phyloP scores from a whole-genome alignment of 1,140 invertebrate species.

The Drosophila punjabiensis region DNA sequence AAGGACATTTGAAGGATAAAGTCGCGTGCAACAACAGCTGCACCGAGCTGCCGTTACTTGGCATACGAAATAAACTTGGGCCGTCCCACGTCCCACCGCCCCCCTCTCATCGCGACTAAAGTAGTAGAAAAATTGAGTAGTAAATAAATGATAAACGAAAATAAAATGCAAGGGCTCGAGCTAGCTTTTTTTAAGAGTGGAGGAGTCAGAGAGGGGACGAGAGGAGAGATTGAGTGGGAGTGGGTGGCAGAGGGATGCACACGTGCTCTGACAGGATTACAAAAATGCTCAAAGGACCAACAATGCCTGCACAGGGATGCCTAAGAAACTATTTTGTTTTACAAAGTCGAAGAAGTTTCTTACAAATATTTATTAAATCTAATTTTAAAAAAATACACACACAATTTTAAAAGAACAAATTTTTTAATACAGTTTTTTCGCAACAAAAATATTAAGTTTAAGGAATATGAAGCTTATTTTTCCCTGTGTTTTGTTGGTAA shows the following conservation, averaged over 20 bases:
- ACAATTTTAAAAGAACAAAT: too few relatives aligned
- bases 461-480: background rate
- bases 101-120: slow-evolving; percentile 63
- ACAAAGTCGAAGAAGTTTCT: too few relatives aligned
- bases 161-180: slow-evolving; percentile 80
- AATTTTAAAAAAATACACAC: background rate
- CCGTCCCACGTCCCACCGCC: slow-evolving; percentile 18
- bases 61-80: slow-evolving; percentile 80
- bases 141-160: slow-evolving; percentile 84
- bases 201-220: background rate
- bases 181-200: slow-evolving; percentile 25
- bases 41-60: slow-evolving; percentile 79
- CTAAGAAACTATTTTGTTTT: too few relatives aligned
- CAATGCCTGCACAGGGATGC: slow-evolving; percentile 50
- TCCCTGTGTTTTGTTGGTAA: background rate
- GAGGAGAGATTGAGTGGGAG: background rate
- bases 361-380: background rate
- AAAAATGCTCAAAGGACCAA: slow-evolving; percentile 78
- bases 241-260: slow-evolving; percentile 22
- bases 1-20: slow-evolving; percentile 84
- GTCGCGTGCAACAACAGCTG: slow-evolving; percentile 73
- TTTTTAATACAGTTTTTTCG: too few relatives aligned
- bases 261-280: slow-evolving; percentile 77
- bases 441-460: too few relatives aligned
- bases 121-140: slow-evolving; percentile 84